Conservation (phyloP, 1,140 invertebrate species). For the Melipona quadrifasciata region DNA sequence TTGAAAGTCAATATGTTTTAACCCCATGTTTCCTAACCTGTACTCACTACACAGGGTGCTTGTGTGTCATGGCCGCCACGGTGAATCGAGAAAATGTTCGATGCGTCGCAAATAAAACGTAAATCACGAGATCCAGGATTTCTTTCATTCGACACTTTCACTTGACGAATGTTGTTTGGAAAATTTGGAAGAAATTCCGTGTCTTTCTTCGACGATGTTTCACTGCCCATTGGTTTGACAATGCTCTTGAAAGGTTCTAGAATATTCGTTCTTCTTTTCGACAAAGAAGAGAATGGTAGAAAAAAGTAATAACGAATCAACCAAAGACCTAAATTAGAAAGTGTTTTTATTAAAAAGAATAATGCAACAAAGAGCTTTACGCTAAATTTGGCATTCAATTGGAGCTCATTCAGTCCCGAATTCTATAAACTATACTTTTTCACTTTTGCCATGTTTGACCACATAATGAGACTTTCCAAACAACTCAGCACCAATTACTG, state of each 20-base stretch:
- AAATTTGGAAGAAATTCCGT: neutral
- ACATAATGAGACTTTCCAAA: neutral
- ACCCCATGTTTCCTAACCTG: neutral
- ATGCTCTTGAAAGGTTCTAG: too few relatives aligned
- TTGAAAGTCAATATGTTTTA: neutral
- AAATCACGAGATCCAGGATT: neutral
- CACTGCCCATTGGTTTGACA: too few relatives aligned
- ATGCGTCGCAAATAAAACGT: constrained; percentile 42
- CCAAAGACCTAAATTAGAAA: too few relatives aligned
- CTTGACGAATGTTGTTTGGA: neutral
- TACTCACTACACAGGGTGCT: too few relatives aligned
- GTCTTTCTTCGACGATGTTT: too few relatives aligned
- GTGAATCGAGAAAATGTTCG: constrained; percentile 26
- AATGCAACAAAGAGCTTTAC: neutral
- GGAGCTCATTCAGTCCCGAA: neutral
- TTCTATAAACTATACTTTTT: too few relatives aligned
- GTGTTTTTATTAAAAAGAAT: too few relatives aligned
- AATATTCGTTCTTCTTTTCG: too few relatives aligned
- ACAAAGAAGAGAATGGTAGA: too few relatives aligned
- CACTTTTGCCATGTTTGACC: neutral
- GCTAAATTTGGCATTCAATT: neutral
- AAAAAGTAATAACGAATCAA: too few relatives aligned
- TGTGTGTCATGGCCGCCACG: neutral
- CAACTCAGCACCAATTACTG: neutral
- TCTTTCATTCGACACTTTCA: neutral